phyloP scores from a whole-genome alignment of 2,888 invertebrate species.

The Bellardia pandia region DNA sequence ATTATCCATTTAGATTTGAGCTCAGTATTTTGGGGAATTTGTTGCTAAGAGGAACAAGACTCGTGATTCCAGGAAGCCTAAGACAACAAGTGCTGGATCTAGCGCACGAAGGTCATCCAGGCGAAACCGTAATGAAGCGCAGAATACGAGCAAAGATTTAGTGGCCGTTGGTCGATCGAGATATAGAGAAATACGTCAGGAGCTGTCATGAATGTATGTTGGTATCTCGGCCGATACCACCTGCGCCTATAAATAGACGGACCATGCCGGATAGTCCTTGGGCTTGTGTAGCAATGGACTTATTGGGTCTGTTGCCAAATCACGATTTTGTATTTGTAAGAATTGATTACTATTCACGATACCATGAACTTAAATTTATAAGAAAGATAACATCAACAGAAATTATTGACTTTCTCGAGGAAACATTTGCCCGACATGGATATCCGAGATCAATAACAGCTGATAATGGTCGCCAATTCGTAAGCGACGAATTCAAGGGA shows the following conservation, averaged over 20 bases:
- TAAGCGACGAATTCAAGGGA: conserved; percentile 53
- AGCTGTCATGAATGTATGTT: conserved; percentile 31
- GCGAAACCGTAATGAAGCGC: conserved; percentile 52
- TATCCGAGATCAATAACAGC: conserved; percentile 49
- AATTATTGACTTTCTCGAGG: conserved; percentile 17
- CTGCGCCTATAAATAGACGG: conserved; percentile 49
- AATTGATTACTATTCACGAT: conserved; percentile 59
- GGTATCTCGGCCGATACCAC: conserved; percentile 51
- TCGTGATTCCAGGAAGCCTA: background rate
- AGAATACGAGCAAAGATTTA: conserved; percentile 61
- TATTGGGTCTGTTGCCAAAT: conserved; percentile 53
- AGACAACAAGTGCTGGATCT: conserved; percentile 20
- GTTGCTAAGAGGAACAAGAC: no score
- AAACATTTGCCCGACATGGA: conserved; percentile 20
- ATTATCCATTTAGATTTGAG: no score
- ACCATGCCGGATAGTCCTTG: conserved; percentile 32
- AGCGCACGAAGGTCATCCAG: conserved; percentile 39
- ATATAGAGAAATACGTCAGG: conserved; percentile 58
- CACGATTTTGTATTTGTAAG: conserved; percentile 50
- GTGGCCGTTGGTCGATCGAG: conserved; percentile 64
- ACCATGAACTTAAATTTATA: conserved; percentile 38
- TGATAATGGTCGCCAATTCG: conserved; percentile 70
- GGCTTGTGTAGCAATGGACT: conserved; percentile 47
- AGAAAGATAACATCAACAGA: conserved; percentile 29
- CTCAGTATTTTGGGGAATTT: no score